Evolutionary conservation across 1,140 invertebrate species (phyloP), one percentile per base, ranked within the genome.

Genomic region (Drosophila ercepeae): DNA sequence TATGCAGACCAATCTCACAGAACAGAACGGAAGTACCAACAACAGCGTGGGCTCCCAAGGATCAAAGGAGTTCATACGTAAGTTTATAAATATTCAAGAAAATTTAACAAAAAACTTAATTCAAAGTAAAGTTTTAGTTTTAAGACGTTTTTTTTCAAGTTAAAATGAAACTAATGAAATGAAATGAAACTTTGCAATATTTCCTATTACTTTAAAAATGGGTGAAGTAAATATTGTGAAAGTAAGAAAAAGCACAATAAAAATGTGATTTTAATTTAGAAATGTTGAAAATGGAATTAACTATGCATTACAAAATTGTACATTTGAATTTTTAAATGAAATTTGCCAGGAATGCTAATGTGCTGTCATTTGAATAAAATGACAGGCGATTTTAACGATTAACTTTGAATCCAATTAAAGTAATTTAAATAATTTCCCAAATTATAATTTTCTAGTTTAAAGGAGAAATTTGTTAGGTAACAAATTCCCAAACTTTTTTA

Each of bases 51-150:
- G 65, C 7, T 82, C 53, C n/a, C 69, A 82, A 57, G 84, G 76
- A 71, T 89, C 89, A 18, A 84, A 86, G 67, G 89, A 91, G 46
- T 89, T 89, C 34, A 90, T 90, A 44, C 64, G 89, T 91, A 70
- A 89, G 89, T 84, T 57, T 3, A 11, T 29, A 29, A 29, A 29
- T 6, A 4, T 25, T 5, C 25, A 25, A 5, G n/a, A n/a, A n/a
- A n/a, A n/a, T n/a, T n/a, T n/a, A n/a, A n/a, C n/a, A n/a, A n/a
- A n/a, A n/a, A n/a, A n/a, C n/a, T n/a, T n/a, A n/a, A n/a, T n/a
- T n/a, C n/a, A n/a, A n/a, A n/a, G n/a, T n/a, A n/a, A n/a, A n/a
- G n/a, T 21, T 21, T 2, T 21, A 21, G 21, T 21, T 21, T 21
- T 2, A 21, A 21, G 21, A n/a, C n/a, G 21, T 2, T 4, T 21